phyloP scores from a whole-genome alignment of 2,113 vertebrate species.

The Phalacrocorax aristotelis region DNA sequence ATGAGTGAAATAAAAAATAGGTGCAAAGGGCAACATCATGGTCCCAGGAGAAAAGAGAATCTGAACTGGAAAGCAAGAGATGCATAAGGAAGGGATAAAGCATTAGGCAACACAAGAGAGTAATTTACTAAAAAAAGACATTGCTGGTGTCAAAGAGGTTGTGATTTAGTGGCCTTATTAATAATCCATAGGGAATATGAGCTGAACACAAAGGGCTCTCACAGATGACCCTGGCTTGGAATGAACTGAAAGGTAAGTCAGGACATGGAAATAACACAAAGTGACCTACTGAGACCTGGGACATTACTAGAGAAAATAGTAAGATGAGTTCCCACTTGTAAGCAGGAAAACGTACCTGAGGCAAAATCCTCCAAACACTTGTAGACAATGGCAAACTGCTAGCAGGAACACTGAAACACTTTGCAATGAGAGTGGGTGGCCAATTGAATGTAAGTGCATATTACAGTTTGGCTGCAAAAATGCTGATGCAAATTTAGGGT shows the following conservation, averaged over 20 bases:
- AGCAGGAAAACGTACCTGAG: constrained; percentile 19
- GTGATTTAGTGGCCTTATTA: constrained; percentile 16
- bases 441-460: constrained; percentile 9
- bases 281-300: background rate
- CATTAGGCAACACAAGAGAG: background rate
- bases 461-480: constrained; percentile 37
- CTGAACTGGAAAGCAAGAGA: background rate
- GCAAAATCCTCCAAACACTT: constrained; percentile 22
- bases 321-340: background rate
- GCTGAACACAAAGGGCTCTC: background rate
- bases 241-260: background rate
- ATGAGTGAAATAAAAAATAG: background rate
- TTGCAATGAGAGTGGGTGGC: background rate
- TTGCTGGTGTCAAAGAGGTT: background rate
- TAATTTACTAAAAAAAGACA: background rate
- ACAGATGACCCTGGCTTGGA: background rate
- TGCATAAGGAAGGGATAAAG: background rate
- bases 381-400: background rate
- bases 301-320: background rate
- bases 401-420: constrained; percentile 5
- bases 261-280: background rate
- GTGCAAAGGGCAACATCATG: background rate
- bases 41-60: background rate
- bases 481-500: constrained; percentile 37
- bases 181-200: background rate